Percentiles rank a stretch among this genome's conserved stretches.
These are phyloP conservation scores for Tetranychus truncatus DNA, from an alignment of 2,888 invertebrate species.

Conservation along the genomic window DNA sequence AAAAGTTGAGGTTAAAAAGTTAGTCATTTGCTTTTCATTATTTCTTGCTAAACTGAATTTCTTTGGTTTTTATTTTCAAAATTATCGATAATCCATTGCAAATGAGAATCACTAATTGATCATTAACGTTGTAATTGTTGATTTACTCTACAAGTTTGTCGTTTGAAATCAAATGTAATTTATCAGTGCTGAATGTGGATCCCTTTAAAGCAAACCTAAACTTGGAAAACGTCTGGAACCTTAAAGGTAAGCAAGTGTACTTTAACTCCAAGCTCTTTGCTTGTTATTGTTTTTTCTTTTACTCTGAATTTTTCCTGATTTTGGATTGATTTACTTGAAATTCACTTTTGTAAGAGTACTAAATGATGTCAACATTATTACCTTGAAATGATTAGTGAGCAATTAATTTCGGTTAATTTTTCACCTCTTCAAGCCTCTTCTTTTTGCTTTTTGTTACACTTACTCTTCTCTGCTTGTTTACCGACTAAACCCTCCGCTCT, in stretches of 20 bases:
- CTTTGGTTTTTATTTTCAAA: too few relatives aligned
- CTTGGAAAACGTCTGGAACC: too few relatives aligned
- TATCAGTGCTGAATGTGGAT: too few relatives aligned
- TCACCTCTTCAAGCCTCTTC: not conserved
- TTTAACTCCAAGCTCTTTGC: too few relatives aligned
- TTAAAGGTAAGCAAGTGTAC: too few relatives aligned
- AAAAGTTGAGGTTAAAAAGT: not conserved
- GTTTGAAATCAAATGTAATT: too few relatives aligned
- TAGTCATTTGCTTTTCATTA: not conserved
- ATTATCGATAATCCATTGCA: too few relatives aligned
- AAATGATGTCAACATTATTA: not conserved
- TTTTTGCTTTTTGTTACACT: not conserved
- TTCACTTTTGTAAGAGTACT: not conserved
- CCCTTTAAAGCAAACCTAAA: too few relatives aligned
- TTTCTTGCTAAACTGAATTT: not conserved
- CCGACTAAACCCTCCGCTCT: not conserved
- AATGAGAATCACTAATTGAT: not conserved
- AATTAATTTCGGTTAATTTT: not conserved
- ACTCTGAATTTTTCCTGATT: not conserved
- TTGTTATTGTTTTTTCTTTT: not conserved
- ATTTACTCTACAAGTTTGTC: not conserved
- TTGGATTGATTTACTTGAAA: not conserved
- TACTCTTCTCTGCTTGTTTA: not conserved
- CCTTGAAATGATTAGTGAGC: not conserved
- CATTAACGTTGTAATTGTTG: not conserved